These are phyloP conservation scores for Patagioenas fasciata DNA, from an alignment of 2,113 vertebrate species.

Conservation along the genomic window DNA sequence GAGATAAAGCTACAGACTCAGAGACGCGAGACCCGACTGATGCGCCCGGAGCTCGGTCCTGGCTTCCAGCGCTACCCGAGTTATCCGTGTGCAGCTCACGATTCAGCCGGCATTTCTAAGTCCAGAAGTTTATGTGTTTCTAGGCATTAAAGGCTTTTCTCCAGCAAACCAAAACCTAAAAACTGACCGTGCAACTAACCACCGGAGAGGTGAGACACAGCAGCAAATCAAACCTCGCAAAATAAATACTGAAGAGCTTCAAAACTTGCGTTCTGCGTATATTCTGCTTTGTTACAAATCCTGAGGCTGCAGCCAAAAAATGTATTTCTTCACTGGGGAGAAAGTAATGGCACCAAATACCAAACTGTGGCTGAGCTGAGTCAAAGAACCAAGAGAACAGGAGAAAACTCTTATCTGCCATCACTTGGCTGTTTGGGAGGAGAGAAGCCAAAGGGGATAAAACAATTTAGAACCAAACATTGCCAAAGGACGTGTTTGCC, in stretches of 20 bases:
- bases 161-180: background rate
- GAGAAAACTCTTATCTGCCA: background rate
- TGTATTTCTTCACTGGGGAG: background rate
- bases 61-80: background rate
- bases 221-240: background rate
- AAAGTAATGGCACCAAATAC: background rate
- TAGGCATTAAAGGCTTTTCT: background rate
- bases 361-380: background rate
- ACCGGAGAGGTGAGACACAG: background rate
- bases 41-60: background rate
- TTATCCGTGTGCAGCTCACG: background rate
- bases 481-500: background rate
- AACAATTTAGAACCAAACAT: background rate
- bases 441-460: background rate
- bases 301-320: background rate
- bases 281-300: background rate
- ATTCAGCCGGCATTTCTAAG: fast-evolving
- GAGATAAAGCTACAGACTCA: background rate
- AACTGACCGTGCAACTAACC: background rate
- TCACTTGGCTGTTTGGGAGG: background rate
- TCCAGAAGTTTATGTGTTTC: background rate
- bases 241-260: background rate
- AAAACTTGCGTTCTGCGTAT: background rate
- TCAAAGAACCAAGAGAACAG: background rate
- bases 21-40: background rate